Percentiles rank a stretch among this genome's conserved stretches.
Evolutionary conservation across 2,113 vertebrate species (phyloP).

Genomic region (Oryzias woworae): DNA sequence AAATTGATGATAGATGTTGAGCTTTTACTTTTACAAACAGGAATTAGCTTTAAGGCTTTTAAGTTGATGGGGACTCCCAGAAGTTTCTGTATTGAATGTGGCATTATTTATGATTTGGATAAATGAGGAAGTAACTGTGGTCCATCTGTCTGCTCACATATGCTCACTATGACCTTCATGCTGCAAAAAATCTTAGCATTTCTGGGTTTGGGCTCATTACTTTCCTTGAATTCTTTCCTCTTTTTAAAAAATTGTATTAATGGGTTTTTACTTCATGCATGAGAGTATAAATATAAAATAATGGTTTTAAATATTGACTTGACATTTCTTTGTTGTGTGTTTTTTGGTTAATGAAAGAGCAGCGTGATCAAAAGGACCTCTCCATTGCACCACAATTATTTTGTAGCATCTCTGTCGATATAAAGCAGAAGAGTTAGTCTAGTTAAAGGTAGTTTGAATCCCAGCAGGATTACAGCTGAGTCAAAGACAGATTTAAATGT

Average conservation of each 20-base stretch:
- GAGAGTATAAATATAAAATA: neutral
- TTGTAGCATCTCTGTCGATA: conserved; percentile 45
- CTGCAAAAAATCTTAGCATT: too few species aligned
- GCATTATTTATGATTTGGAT: too few species aligned
- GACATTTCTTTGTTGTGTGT: conserved; percentile 14
- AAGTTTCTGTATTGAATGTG: too few species aligned
- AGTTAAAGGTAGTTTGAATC: conserved; percentile 7
- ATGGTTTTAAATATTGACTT: neutral
- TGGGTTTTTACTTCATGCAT: neutral
- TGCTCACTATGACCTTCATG: too few species aligned
- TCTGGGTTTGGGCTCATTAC: too few species aligned
- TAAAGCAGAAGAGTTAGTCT: conserved; percentile 14
- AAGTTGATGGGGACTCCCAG: too few species aligned
- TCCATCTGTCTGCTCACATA: too few species aligned
- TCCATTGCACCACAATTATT: conserved; percentile 34
- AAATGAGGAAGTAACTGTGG: too few species aligned
- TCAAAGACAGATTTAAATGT: neutral
- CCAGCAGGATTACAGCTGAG: neutral
- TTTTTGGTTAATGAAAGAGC: conserved; percentile 46
- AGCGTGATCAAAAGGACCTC: conserved; percentile 55
- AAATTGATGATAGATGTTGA: too few species aligned
- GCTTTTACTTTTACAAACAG: too few species aligned
- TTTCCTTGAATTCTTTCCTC: too few species aligned
- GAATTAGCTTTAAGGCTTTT: too few species aligned
- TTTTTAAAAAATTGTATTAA: neutral